These are phyloP conservation scores for Schizopygopsis pylzovi DNA, from an alignment of 2,797 vertebrate genomes.

Conservation along the genomic window DNA sequence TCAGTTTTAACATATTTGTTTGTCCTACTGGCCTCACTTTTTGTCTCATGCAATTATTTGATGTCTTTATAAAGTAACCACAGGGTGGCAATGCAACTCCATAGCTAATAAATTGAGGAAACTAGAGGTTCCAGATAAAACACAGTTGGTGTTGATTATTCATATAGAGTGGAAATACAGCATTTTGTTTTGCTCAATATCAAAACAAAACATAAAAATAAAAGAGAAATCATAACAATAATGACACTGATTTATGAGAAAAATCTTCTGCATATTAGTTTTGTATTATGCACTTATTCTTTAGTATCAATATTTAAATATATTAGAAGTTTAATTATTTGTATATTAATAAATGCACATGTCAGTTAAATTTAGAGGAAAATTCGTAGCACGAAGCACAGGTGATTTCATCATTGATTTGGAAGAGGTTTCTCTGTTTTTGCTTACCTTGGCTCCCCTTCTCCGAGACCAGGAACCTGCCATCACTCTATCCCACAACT, in stretches of 20 bases:
- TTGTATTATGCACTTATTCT: neutral
- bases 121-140: neutral
- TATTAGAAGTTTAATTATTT: neutral
- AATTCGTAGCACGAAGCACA: neutral
- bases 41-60: neutral
- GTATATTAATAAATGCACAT: neutral
- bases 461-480: constrained; percentile 22
- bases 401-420: neutral
- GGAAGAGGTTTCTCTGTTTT: neutral
- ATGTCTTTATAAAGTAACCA: constrained; percentile 24
- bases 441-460: neutral
- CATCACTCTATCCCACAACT: constrained; percentile 26
- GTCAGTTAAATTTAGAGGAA: neutral
- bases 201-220: neutral
- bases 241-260: neutral
- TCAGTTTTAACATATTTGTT: too few relatives aligned
- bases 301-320: neutral
- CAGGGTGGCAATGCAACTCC: constrained; percentile 61
- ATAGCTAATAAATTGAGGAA: neutral
- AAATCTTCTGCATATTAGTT: neutral
- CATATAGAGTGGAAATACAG: neutral
- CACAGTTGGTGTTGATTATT: neutral
- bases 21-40: neutral
- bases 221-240: neutral
- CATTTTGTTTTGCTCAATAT: neutral